A percentile compares a stretch with the other conserved stretches of the same genome.
These are phyloP conservation scores for Tetranychus cinnabarinus DNA, from an alignment of 1,140 invertebrate genomes.

Conservation along the genomic window DNA sequence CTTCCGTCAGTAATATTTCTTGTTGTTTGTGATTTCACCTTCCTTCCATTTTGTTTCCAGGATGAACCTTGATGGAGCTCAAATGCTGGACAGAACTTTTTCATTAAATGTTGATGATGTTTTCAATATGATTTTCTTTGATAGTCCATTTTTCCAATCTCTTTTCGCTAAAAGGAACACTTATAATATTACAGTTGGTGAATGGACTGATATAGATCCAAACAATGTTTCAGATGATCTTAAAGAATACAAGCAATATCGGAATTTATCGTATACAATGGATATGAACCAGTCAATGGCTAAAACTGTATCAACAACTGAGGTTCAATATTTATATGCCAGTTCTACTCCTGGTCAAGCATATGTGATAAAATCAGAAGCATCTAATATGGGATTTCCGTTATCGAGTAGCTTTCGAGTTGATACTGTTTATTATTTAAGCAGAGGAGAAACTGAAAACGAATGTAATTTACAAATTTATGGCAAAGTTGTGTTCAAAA, in stretches of 20 bases:
- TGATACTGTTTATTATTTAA: not conserved
- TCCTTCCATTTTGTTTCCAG: too few species aligned
- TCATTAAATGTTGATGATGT: not conserved
- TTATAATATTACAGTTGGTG: not conserved
- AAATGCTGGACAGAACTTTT: not conserved
- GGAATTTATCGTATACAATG: not conserved
- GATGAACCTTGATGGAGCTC: too few species aligned
- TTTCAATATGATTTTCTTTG: not conserved
- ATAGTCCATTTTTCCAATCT: not conserved
- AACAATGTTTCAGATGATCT: not conserved
- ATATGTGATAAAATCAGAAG: not conserved
- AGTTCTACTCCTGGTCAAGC: not conserved
- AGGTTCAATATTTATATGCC: not conserved
- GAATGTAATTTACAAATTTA: not conserved
- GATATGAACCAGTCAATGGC: not conserved
- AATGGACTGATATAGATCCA: not conserved
- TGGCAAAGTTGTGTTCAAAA: not conserved
- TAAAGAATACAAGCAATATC: not conserved
- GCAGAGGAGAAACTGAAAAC: not conserved
- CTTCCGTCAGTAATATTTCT: too few species aligned
- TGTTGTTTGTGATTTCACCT: too few species aligned
- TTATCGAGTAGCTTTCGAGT: not conserved
- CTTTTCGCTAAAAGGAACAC: not conserved
- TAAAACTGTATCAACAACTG: not conserved
- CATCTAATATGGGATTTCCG: not conserved